Evolutionary conservation across 2,797 vertebrate species (phyloP).

Genomic region (Mycteria americana): DNA sequence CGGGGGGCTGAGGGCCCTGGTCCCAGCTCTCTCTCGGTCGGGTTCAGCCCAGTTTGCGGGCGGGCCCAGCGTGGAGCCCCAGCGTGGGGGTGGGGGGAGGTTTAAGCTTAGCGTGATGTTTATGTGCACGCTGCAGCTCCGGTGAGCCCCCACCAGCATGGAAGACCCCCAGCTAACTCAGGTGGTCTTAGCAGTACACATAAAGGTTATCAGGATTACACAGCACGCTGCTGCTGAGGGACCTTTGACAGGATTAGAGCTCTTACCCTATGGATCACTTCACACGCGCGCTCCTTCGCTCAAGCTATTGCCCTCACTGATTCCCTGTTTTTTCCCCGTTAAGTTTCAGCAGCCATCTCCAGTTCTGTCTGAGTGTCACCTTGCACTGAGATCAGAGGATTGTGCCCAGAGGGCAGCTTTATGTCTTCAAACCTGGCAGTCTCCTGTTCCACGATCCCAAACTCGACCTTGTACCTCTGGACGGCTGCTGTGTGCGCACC

Average conservation of each 20-base stretch:
- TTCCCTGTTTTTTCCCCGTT: too few species aligned
- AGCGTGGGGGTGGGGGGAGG: too few species aligned
- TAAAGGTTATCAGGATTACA: too few species aligned
- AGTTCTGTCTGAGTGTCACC: fast-evolving
- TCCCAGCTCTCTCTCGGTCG: too few species aligned
- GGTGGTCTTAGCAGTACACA: not conserved
- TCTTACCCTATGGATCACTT: too few species aligned
- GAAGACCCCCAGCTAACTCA: not conserved
- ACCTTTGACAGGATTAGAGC: not conserved
- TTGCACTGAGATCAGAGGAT: not conserved
- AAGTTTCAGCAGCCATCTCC: too few species aligned
- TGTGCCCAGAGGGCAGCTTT: not conserved
- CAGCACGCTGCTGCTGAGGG: not conserved
- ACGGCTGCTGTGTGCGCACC: not conserved
- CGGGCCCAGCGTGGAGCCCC: not conserved
- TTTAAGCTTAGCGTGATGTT: not conserved
- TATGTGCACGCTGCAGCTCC: too few species aligned
- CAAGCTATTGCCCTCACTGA: not conserved
- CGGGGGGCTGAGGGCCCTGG: not conserved
- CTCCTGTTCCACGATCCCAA: not conserved
- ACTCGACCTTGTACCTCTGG: not conserved
- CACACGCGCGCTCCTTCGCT: too few species aligned
- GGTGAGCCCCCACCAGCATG: not conserved
- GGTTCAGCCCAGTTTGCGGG: not conserved
- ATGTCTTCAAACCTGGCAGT: not conserved